Conservation (phyloP, 1,140 invertebrate genomes). For the Danaus plexippus region DNA sequence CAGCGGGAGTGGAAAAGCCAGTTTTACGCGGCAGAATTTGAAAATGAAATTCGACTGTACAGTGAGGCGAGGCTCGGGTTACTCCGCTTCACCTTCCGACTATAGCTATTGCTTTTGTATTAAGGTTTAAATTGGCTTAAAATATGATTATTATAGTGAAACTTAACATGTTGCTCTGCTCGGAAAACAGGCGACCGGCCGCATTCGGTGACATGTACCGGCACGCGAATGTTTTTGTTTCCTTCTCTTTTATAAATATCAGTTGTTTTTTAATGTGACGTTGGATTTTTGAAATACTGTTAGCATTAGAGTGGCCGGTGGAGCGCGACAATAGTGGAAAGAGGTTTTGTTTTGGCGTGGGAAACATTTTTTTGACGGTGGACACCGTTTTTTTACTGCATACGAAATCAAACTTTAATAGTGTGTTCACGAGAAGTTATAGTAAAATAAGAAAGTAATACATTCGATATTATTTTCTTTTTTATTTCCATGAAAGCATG, state of each 20-base stretch:
- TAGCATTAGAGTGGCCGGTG: constrained; percentile 24
- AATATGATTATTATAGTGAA: constrained; percentile 21
- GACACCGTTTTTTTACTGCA: constrained; percentile 33
- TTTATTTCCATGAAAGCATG: too few species aligned
- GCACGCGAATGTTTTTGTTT: constrained; percentile 66
- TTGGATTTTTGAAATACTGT: constrained; percentile 30
- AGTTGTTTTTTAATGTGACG: constrained; percentile 44
- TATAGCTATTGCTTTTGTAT: constrained; percentile 7
- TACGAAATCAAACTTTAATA: constrained; percentile 22
- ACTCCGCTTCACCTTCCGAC: constrained; percentile 13
- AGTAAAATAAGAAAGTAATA: too few species aligned
- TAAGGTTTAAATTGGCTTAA: constrained; percentile 26
- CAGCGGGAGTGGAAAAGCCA: constrained; percentile 64
- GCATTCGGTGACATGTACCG: constrained; percentile 64
- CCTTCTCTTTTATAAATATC: constrained; percentile 46
- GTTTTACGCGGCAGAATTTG: constrained; percentile 64
- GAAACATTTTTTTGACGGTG: constrained; percentile 21
- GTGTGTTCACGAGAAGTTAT: too few species aligned
- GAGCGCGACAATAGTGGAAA: constrained; percentile 20
- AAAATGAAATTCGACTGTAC: constrained; percentile 59
- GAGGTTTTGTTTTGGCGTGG: constrained; percentile 24
- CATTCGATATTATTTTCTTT: too few species aligned
- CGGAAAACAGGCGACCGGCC: constrained; percentile 41
- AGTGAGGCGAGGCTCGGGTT: constrained; percentile 32
- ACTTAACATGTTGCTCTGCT: constrained; percentile 38